phyloP scores from a whole-genome alignment of 2,888 invertebrate genomes.

The Lissonota sp. region DNA sequence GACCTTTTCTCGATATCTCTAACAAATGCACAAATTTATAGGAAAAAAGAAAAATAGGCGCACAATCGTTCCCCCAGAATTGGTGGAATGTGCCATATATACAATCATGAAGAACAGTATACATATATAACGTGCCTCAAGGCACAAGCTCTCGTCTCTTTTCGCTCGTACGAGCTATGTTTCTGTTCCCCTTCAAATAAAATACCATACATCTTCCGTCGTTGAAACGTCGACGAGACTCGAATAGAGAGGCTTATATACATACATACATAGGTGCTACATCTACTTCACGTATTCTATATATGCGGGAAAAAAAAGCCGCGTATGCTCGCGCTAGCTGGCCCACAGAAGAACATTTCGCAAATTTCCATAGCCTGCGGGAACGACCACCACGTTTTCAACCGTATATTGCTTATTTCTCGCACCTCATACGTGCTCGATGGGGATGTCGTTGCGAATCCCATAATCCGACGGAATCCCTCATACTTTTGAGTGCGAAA shows the following conservation, averaged over 20 bases:
- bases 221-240: conserved; percentile 38
- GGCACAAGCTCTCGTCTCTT: conserved; percentile 13
- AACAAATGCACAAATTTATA: no score
- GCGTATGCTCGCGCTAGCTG: conserved; percentile 42
- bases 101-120: no score
- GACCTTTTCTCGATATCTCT: no score
- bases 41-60: no score
- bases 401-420: conserved; percentile 44
- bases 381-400: conserved; percentile 29
- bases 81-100: not conserved
- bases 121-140: conserved; percentile 17
- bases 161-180: conserved; percentile 19
- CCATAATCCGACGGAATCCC: conserved; percentile 35
- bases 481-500: not conserved
- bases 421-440: conserved; percentile 46
- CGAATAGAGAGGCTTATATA: conserved; percentile 15
- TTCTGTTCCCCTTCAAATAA: conserved; percentile 25
- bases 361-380: conserved; percentile 60
- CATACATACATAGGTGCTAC: not conserved
- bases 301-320: conserved; percentile 11
- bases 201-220: conserved; percentile 33
- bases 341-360: conserved; percentile 55
- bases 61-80: no score
- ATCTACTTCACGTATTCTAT: not conserved
- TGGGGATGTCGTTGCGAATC: conserved; percentile 49